phyloP scores from a whole-genome alignment of 1,140 invertebrate species.

The Micrasema minimum region DNA sequence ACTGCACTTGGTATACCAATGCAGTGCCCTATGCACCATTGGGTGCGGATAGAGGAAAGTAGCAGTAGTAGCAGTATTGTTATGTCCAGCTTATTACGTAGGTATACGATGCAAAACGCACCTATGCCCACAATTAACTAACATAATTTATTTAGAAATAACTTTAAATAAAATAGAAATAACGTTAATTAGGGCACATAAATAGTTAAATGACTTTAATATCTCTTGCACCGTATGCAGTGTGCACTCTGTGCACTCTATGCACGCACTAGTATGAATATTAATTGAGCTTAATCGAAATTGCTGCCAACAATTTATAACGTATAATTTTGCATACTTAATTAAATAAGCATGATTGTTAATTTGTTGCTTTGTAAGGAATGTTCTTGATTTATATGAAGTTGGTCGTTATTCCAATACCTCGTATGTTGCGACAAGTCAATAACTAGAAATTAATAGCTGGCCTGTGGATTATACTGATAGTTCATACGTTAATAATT shows the following conservation, averaged over 20 bases:
- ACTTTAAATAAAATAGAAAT: conserved; percentile 15
- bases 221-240: conserved; percentile 11
- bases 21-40: no score
- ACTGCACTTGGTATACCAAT: no score
- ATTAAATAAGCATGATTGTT: conserved; percentile 27
- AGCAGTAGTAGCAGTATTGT: no score
- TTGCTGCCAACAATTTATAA: conserved; percentile 6
- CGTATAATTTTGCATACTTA: conserved; percentile 20
- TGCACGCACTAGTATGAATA: conserved; percentile 45
- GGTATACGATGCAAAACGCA: no score
- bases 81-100: no score
- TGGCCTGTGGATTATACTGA: background rate
- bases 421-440: background rate
- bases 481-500: background rate
- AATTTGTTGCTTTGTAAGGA: conserved; percentile 12
- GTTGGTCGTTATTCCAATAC: no score
- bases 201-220: conserved; percentile 32
- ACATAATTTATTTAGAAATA: no score
- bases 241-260: background rate
- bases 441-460: background rate
- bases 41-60: no score
- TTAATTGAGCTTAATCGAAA: conserved; percentile 42
- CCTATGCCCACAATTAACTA: no score
- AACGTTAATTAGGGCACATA: conserved; percentile 27
- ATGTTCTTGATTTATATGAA: conserved; percentile 15